These are phyloP conservation scores for Lepidotrigona ventralis DNA, from an alignment of 1,140 invertebrate genomes.

Conservation along the genomic window DNA sequence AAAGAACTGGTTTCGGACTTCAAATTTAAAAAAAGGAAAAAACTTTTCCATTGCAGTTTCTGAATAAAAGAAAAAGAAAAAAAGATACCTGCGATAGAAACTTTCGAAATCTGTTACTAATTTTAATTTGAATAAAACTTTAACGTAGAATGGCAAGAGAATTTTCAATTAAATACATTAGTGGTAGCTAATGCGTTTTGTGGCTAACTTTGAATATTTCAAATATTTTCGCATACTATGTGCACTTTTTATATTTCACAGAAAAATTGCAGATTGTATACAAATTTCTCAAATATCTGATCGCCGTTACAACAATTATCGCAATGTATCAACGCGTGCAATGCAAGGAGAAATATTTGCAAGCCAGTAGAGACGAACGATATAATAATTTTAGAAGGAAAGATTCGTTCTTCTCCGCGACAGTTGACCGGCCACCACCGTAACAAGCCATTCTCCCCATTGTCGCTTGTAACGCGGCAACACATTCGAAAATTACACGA, in stretches of 20 bases:
- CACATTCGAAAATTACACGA: background rate
- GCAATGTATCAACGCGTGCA: too few relatives aligned
- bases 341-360: background rate
- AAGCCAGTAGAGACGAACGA: background rate
- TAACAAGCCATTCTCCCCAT: too few relatives aligned
- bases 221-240: too few relatives aligned
- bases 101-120: background rate
- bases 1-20: background rate
- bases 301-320: too few relatives aligned
- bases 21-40: background rate
- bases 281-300: too few relatives aligned
- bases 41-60: background rate
- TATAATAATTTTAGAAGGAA: background rate
- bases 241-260: too few relatives aligned
- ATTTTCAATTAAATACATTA: background rate
- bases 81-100: background rate
- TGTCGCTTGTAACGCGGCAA: background rate
- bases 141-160: background rate
- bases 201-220: too few relatives aligned
- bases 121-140: background rate
- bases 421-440: background rate
- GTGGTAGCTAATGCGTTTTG: too few relatives aligned
- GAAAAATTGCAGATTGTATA: too few relatives aligned
- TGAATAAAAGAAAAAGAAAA: background rate
- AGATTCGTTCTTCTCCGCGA: background rate